Evolutionary conservation across 1,140 invertebrate genomes (phyloP).

Genomic region (Microvelia longipes): DNA sequence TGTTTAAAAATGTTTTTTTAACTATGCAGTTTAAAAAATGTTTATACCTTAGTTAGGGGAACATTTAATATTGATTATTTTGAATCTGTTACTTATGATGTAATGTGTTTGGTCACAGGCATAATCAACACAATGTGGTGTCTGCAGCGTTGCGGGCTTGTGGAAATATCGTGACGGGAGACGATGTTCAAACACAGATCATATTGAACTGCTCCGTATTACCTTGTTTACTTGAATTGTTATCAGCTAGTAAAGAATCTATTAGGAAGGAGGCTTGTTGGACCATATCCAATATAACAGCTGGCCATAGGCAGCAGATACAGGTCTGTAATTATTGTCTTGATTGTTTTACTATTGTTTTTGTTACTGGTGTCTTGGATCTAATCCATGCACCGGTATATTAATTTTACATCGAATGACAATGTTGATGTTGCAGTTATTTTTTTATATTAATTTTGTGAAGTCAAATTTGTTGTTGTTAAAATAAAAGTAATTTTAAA

Average conservation of each 20-base stretch:
- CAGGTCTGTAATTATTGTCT: constrained; percentile 40
- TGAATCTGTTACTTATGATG: no score
- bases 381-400: neutral
- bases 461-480: no score
- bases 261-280: constrained; percentile 94
- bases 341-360: neutral
- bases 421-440: no score
- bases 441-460: no score
- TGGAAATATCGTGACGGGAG: constrained; percentile 95
- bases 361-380: neutral
- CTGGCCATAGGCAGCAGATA: constrained; percentile 86
- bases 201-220: constrained; percentile 81
- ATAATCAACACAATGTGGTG: constrained; percentile 78
- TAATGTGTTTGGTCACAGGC: no score
- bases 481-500: no score
- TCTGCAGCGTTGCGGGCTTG: constrained; percentile 88
- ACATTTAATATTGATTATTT: no score
- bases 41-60: no score
- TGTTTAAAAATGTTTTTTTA: no score
- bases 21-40: no score
- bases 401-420: neutral
- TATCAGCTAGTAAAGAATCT: constrained; percentile 64
- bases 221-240: constrained; percentile 64
- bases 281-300: constrained; percentile 96
- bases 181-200: constrained; percentile 92